Percentiles rank a stretch among this genome's conserved stretches.
Conservation (phyloP, 2,888 invertebrate species). For the Oscheius sp. region DNA sequence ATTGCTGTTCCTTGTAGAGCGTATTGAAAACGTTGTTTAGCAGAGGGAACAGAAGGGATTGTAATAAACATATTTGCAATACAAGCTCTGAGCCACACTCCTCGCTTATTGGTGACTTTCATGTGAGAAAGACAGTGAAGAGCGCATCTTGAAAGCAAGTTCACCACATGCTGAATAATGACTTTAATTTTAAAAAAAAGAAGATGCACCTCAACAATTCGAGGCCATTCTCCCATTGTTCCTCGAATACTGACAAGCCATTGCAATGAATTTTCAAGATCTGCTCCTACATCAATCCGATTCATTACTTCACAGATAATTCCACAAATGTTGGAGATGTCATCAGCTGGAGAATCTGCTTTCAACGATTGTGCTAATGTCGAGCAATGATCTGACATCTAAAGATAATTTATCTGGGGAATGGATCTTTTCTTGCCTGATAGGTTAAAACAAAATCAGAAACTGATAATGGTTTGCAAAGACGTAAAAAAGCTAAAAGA, state of each 20-base stretch:
- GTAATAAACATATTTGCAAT: constrained; percentile 31
- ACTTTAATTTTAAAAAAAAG: not conserved
- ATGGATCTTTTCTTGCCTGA: too few relatives aligned
- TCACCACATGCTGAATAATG: constrained; percentile 1
- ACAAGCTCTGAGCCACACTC: constrained; percentile 13
- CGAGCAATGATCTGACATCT: constrained; percentile 21
- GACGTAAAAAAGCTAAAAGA: not conserved
- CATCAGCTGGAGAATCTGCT: constrained; percentile 17
- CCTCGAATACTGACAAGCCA: constrained; percentile 28
- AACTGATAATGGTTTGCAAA: not conserved
- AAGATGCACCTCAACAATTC: constrained; percentile 1
- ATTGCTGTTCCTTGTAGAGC: constrained; percentile 36
- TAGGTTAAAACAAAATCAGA: constrained; percentile 11
- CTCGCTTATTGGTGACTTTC: constrained; percentile 1
- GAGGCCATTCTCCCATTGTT: constrained; percentile 23
- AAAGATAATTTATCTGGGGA: too few relatives aligned
- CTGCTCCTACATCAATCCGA: not conserved
- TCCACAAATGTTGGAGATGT: not conserved
- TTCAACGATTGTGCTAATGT: constrained; percentile 13
- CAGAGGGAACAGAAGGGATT: constrained; percentile 22
- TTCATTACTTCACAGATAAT: constrained; percentile 24
- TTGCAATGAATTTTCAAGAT: constrained; percentile 27
- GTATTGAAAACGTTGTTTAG: not conserved
- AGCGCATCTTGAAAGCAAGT: not conserved
- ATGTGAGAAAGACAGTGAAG: constrained; percentile 7